Conservation (phyloP, 1,140 invertebrate species). For the Pollicipes pollicipes region DNA sequence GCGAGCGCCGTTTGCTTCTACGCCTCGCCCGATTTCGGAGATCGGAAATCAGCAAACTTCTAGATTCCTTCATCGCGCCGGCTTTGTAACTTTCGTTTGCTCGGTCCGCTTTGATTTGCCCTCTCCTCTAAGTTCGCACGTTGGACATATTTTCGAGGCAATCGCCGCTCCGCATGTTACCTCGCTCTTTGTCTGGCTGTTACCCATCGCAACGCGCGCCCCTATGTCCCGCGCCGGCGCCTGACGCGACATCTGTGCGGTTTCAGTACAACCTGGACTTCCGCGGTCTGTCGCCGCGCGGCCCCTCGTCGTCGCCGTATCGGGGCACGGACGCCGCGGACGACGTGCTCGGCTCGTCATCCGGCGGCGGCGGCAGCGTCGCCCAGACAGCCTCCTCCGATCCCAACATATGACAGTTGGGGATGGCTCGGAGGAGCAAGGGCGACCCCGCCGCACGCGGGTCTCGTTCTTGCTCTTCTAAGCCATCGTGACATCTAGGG, state of each 20-base stretch:
- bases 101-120: too few relatives aligned
- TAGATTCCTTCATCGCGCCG: too few relatives aligned
- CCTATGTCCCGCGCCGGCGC: too few relatives aligned
- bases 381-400: slow-evolving; percentile 35
- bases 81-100: too few relatives aligned
- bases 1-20: too few relatives aligned
- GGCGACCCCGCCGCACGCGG: slow-evolving; percentile 77
- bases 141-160: too few relatives aligned
- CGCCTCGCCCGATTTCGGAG: too few relatives aligned
- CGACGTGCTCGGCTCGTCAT: slow-evolving; percentile 39
- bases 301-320: slow-evolving; percentile 33
- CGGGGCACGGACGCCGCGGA: slow-evolving; percentile 23
- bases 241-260: slow-evolving; percentile 16
- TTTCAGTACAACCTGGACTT: slow-evolving; percentile 85
- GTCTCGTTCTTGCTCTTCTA: slow-evolving; percentile 92
- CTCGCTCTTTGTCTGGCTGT: too few relatives aligned
- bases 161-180: too few relatives aligned
- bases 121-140: too few relatives aligned
- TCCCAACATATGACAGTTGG: slow-evolving; percentile 89
- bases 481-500: slow-evolving; percentile 18
- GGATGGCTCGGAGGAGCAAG: slow-evolving; percentile 92
- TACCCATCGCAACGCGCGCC: too few relatives aligned
- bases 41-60: too few relatives aligned
- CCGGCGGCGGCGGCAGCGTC: background rate
- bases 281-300: slow-evolving; percentile 55